Base-by-base conservation (phyloP, 2,888 invertebrate species). In the Microctonus brassicae region DNA sequence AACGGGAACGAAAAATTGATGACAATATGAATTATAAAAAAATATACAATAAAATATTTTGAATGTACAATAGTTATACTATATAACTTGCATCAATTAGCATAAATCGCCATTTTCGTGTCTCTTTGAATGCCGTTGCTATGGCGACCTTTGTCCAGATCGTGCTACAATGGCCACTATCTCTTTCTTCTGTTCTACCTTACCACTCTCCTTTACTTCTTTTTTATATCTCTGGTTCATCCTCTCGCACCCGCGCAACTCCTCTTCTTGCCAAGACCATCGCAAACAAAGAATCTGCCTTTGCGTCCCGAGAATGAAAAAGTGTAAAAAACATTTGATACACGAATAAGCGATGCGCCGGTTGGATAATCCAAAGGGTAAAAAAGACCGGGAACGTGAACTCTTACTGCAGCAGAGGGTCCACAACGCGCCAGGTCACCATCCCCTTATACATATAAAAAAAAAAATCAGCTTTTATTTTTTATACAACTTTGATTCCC, bases 261-360 rank as follows among this genome's bases (percentile, higher is more conserved):
- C 57, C 72, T 75, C 80, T 81, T 81, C 79, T 80, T 78, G 81
- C 79, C 82, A 61, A 39, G 85, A 84, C 84, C 83, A 84, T 86
- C 83, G 84, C 85, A 84, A 86, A 87, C 87, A 87, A 87, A 87
- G 87, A 87, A 85, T 87, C 86, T 86, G 80, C 80, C 82, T 80
- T 76, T 72, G 69, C 72, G 73, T 69, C 79, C 79, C 74, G 82
- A 86, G 84, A 86, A 83, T 80, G 80, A 84, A 85, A 84, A 80
- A 81, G 77, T 79, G 80, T 82, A 77, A 77, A 76, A 76, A 81
- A 80, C 77, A 74, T 81, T 82, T 81, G 84, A 86, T 84, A 86
- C 86, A 86, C 86, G 87, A 86, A 86, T 86, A 87, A 86, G 83
- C 85, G 86, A 86, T 86, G 84, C 85, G 84, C 83, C 79, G 83